phyloP scores from a whole-genome alignment of 2,888 invertebrate species.

The Cantharis flavilabris region DNA sequence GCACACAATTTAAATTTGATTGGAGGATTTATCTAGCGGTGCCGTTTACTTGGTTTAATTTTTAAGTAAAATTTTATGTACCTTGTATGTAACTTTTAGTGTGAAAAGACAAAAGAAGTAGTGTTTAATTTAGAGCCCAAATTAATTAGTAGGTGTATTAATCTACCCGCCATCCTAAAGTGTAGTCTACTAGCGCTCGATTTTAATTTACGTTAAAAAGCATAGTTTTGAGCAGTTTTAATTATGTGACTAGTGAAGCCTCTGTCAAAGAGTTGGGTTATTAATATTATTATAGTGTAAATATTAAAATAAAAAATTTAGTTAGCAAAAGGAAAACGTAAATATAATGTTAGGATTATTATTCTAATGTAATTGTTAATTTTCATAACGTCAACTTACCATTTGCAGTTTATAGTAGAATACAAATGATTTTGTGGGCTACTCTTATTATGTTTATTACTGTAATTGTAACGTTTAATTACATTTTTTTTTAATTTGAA shows the following conservation, averaged over 20 bases:
- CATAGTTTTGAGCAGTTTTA: neutral
- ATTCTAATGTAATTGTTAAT: conserved; percentile 3
- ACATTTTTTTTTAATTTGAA: conserved; percentile 17
- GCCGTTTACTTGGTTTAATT: conserved; percentile 2
- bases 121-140: neutral
- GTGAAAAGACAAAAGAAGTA: neutral
- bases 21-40: neutral
- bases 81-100: conserved; percentile 2
- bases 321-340: conserved; percentile 14
- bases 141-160: neutral
- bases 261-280: conserved; percentile 13
- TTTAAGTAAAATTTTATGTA: conserved; percentile 1
- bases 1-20: neutral
- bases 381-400: conserved; percentile 9
- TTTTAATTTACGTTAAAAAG: neutral
- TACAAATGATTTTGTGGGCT: conserved; percentile 16
- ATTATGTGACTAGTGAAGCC: conserved; percentile 1
- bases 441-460: conserved; percentile 10
- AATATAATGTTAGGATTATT: conserved; percentile 22
- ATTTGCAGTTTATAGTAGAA: conserved; percentile 2
- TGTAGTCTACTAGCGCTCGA: neutral
- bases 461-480: conserved; percentile 9
- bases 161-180: neutral
- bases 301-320: conserved; percentile 14
- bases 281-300: conserved; percentile 9